Conservation (phyloP, 2,888 invertebrate species). For the Cyclophora punctaria region DNA sequence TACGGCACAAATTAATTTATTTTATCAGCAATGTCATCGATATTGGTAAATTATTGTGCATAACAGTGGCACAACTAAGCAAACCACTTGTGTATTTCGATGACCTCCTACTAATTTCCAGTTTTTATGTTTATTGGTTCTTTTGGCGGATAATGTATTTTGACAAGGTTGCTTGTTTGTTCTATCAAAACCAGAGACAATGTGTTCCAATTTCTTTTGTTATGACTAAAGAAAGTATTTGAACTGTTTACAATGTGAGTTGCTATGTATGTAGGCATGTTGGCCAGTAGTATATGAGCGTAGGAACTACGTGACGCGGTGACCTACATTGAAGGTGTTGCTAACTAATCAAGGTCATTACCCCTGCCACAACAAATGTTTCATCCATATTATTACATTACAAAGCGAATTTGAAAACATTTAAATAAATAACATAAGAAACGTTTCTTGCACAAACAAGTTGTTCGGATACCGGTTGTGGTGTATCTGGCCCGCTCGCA, state of each 20-base stretch:
- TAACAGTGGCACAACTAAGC: too few species aligned
- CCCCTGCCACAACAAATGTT: constrained; percentile 47
- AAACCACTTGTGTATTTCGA: too few species aligned
- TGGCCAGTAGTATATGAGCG: constrained; percentile 1
- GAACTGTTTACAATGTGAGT: not conserved
- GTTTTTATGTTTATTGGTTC: too few species aligned
- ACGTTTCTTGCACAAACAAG: constrained; percentile 65
- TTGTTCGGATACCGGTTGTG: constrained; percentile 51
- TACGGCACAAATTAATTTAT: too few species aligned
- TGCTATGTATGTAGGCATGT: constrained; percentile 2
- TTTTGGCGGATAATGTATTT: too few species aligned
- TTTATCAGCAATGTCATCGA: too few species aligned
- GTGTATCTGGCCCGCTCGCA: constrained; percentile 35
- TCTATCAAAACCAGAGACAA: too few species aligned
- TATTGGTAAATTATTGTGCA: too few species aligned
- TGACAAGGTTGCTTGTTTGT: too few species aligned
- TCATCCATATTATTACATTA: constrained; percentile 49
- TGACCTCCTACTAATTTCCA: too few species aligned
- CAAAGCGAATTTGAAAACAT: constrained; percentile 64
- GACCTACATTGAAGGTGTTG: constrained; percentile 40
- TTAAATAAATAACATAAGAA: constrained; percentile 64
- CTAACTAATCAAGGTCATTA: constrained; percentile 57
- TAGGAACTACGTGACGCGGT: constrained; percentile 11
- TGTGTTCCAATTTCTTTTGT: too few species aligned
- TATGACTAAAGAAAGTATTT: too few species aligned